Evolutionary conservation across 2,797 vertebrate genomes (phyloP).

Genomic region (Pipistrellus kuhlii): DNA sequence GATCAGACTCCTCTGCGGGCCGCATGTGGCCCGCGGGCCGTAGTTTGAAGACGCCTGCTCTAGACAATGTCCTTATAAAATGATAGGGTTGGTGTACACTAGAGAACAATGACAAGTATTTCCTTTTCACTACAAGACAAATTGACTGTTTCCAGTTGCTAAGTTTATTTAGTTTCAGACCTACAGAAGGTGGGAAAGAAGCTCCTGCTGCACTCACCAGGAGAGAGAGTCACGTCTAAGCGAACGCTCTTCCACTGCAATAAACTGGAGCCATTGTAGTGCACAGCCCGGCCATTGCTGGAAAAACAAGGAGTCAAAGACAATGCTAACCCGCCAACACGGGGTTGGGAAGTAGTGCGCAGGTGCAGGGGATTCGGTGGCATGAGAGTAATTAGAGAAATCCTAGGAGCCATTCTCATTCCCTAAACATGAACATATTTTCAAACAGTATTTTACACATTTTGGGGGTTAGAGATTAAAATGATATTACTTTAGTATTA

Average conservation of each 20-base stretch:
- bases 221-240: slow-evolving; percentile 96
- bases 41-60: no score
- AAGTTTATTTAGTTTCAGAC: slow-evolving; percentile 1
- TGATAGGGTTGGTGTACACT: background rate
- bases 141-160: background rate
- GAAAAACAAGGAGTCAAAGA: slow-evolving; percentile 50
- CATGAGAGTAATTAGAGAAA: background rate
- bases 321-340: no score
- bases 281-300: slow-evolving; percentile 98
- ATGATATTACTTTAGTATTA: background rate
- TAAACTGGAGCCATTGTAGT: slow-evolving; percentile 99
- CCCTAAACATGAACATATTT: background rate
- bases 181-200: background rate
- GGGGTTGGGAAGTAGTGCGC: fast-evolving
- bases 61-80: background rate
- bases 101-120: background rate
- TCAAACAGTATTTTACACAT: background rate
- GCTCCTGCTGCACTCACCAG: slow-evolving; percentile 89
- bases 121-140: background rate
- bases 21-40: no score
- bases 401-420: background rate
- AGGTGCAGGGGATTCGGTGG: fast-evolving
- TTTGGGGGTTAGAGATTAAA: background rate
- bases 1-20: no score
- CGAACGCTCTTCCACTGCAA: slow-evolving; percentile 99